Base-by-base conservation (phyloP, 2,888 invertebrate species). In the Plagodis dolabraria region DNA sequence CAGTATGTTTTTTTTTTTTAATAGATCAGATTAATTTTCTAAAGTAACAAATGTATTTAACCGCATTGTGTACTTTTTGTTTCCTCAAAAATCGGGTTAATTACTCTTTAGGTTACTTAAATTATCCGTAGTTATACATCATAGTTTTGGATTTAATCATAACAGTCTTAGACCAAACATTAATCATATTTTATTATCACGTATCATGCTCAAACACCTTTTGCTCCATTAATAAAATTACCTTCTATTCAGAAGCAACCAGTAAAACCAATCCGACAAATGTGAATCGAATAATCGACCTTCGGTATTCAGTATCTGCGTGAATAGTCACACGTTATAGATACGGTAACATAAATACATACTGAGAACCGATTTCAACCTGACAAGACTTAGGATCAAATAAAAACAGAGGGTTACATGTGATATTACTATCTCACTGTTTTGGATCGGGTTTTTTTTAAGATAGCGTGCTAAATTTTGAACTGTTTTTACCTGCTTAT, bases 271-370 rank as follows among this genome's bases (percentile, higher is more conserved):
- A 51, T 52, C 36, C 42, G 51, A 54, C 54, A 53, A 51, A 55
- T 63, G 40, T 46, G 53, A 49, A 50, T 50, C 47, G 22, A 52
- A 54, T 22, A 62, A 43, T 54, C 42, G 59, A 40, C 56, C 53
- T 60, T 53, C 42, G n/a, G 47, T 43, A 7, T 48, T 55, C 35
- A n/a, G 48, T 36, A 51, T 51, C 44, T 45, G 22, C 6, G 36
- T 53, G 53, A 57, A 57, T 61, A 42, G 57, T 8, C 5, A 8
- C 7, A 42, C 36, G 40, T 6, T 22, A 10, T 10, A 9, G 40
- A 53, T 51, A 54, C 36, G 38, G 50, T 34, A 33, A 5, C 40
- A 42, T 53, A 12, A 53, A 47, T 47, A 54, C 48, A 11, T 47
- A 35, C 40, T 43, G 35, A 48, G 43, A 47, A 43, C 35, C 54